phyloP scores from a whole-genome alignment of 1,140 invertebrate genomes.

The Phortica variegata region DNA sequence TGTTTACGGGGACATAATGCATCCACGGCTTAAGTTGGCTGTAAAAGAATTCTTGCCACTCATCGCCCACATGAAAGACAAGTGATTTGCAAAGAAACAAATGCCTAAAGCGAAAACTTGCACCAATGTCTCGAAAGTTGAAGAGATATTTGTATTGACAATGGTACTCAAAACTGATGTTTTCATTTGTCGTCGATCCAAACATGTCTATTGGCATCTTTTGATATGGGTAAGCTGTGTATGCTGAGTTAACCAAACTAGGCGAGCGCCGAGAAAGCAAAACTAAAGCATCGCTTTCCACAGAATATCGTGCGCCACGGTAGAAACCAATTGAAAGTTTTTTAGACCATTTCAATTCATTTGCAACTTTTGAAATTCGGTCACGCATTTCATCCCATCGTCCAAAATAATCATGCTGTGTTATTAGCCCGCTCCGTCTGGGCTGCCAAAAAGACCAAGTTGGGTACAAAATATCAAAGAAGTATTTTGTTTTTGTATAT shows the following conservation, averaged over 20 bases:
- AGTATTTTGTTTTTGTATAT: constrained; percentile 87
- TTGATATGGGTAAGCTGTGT: constrained; percentile 99
- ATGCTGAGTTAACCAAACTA: constrained; percentile 85
- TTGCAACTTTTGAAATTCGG: constrained; percentile 68
- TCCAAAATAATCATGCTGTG: constrained; percentile 89
- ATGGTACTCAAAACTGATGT: constrained; percentile 88
- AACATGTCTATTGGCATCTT: constrained; percentile 89
- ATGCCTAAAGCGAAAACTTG: constrained; percentile 96
- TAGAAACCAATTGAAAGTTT: constrained; percentile 84
- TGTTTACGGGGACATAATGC: constrained; percentile 87
- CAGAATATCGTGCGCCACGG: constrained; percentile 87
- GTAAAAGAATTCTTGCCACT: constrained; percentile 98
- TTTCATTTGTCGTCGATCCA: constrained; percentile 74
- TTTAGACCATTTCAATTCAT: constrained; percentile 74
- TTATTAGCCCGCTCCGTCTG: constrained; percentile 96
- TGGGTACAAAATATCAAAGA: constrained; percentile 93
- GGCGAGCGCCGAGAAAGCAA: constrained; percentile 77
- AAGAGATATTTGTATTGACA: constrained; percentile 94
- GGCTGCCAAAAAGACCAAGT: constrained; percentile 98
- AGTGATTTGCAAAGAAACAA: constrained; percentile 90
- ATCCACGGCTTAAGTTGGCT: constrained; percentile 89
- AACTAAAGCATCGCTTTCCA: constrained; percentile 87
- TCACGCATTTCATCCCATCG: constrained; percentile 85
- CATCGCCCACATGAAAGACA: constrained; percentile 93
- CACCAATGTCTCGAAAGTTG: constrained; percentile 94